Conservation (phyloP, 2,888 invertebrate genomes). For the Watsonalla binaria region DNA sequence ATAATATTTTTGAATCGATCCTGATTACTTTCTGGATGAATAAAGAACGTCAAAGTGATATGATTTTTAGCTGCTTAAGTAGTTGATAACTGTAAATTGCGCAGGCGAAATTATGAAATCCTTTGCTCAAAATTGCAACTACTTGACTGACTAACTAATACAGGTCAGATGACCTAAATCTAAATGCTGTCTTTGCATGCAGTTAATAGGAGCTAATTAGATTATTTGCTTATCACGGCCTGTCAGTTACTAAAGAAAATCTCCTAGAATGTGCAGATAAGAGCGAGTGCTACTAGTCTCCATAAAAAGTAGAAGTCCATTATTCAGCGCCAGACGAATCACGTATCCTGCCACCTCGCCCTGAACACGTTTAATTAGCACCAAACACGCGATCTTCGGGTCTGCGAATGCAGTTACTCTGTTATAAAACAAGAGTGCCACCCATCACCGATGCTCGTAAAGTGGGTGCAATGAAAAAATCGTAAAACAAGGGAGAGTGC, state of each 20-base stretch:
- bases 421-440: constrained; percentile 55
- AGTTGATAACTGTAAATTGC: too few relatives aligned
- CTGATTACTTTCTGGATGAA: too few relatives aligned
- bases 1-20: too few relatives aligned
- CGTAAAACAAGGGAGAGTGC: constrained; percentile 63
- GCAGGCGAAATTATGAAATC: too few relatives aligned
- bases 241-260: background rate
- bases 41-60: too few relatives aligned
- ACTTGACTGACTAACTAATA: too few relatives aligned
- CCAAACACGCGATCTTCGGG: constrained; percentile 64
- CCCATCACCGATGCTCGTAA: constrained; percentile 62
- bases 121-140: too few relatives aligned
- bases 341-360: constrained; percentile 41
- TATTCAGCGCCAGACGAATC: constrained; percentile 57
- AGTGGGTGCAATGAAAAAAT: constrained; percentile 68
- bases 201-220: too few relatives aligned
- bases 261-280: constrained; percentile 16
- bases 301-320: constrained; percentile 50
- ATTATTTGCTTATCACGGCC: too few relatives aligned
- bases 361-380: constrained; percentile 69
- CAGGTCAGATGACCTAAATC: too few relatives aligned
- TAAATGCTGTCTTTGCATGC: too few relatives aligned
- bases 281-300: constrained; percentile 23
- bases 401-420: constrained; percentile 52
- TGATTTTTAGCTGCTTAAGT: too few relatives aligned